Conservation (phyloP, 2,888 invertebrate genomes). For the Hirtodrosophila cameraria region DNA sequence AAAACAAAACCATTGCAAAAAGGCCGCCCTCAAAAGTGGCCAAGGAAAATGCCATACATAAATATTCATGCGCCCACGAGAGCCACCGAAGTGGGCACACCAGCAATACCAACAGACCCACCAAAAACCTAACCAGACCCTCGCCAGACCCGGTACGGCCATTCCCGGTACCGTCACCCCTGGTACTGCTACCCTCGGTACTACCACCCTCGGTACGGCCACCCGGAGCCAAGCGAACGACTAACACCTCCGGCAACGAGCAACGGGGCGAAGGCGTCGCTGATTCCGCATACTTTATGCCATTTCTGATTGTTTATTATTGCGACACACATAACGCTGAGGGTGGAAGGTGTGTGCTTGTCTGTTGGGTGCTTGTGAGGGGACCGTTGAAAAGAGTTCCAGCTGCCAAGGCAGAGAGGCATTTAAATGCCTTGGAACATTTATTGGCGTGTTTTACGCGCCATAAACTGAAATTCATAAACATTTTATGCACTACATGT, state of each 20-base stretch:
- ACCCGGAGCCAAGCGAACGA: conserved; percentile 34
- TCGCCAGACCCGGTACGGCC: not conserved
- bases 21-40: conserved; percentile 26
- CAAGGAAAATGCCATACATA: conserved; percentile 57
- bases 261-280: conserved; percentile 35
- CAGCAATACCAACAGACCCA: too few species aligned
- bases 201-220: not conserved
- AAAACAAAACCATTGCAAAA: conserved; percentile 24
- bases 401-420: conserved; percentile 49
- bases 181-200: not conserved
- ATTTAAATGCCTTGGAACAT: conserved; percentile 76
- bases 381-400: conserved; percentile 29
- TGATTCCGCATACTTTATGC: conserved; percentile 72
- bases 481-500: conserved; percentile 81
- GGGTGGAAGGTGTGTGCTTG: not conserved
- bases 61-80: conserved; percentile 64
- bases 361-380: not conserved
- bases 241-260: conserved; percentile 59
- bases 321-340: conserved; percentile 56
- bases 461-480: conserved; percentile 80
- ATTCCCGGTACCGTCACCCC: too few species aligned
- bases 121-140: too few species aligned
- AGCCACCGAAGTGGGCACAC: conserved; percentile 16
- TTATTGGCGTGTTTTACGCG: conserved; percentile 81
- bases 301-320: conserved; percentile 79